Base-by-base conservation (phyloP, 2,797 vertebrate genomes). In the Siniperca scherzeri region DNA sequence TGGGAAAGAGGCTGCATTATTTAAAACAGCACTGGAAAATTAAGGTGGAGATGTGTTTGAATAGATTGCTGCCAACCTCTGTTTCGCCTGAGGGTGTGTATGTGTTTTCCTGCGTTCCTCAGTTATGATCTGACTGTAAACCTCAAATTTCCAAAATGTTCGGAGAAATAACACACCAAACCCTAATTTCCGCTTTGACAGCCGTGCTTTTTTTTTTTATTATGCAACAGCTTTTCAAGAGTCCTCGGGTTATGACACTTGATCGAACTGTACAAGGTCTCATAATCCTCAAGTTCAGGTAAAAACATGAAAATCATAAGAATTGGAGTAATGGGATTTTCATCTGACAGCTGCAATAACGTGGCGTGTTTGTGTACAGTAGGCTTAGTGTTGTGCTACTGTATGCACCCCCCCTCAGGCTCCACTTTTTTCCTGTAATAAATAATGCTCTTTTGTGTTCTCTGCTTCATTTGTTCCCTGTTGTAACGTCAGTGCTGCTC, bases 391-490 rank as follows among this genome's bases (percentile, higher is more conserved):
- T 78, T 78, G 84, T 82, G 88, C 67, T 85, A 87, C 72, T 91
- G 88, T 88, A 91, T 83, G 80, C 78, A 38, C 44, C 81, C 67
- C 59, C 66, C 91, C 79, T 42, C 81, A 64, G 89, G 92, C 86
- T 83, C 71, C 72, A 78, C 91, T 92, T 91, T 93, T 92, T 81
- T 55, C 84, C 77, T 85, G 84, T 90, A 93, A 94, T 95, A 92
- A 95, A 94, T 93, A 94, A 95, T 94, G 92, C 93, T 91, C 91
- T 94, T 94, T 93, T 89, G 90, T 91, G 83, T 90, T 91, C 85
- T 74, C 70, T 72, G 89, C 85, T 92, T 92, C 88, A 92, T 93
- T 93, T 93, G 88, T 92, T 94, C 88, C 85, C 89, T 84, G 87
- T 93, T 91, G 92, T 93, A 94, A 92, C 85, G 65, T 91, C 91